These are phyloP conservation scores for Orthonychiurus folsomi DNA, from an alignment of 2,888 invertebrate species.

Conservation along the genomic window DNA sequence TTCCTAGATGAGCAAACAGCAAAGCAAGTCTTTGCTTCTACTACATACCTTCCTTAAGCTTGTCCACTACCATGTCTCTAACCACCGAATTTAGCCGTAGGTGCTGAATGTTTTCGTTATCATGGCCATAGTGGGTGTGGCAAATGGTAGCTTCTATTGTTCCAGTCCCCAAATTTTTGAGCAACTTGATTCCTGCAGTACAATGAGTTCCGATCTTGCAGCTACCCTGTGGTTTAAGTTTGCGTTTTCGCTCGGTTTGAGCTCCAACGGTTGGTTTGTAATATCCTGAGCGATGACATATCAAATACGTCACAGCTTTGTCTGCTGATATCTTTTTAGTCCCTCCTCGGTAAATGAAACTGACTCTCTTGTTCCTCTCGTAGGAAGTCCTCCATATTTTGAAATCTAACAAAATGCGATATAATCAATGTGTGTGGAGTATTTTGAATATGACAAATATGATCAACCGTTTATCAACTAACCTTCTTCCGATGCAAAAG, in stretches of 20 bases:
- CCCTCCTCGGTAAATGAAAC: slow-evolving; percentile 39
- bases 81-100: slow-evolving; percentile 32
- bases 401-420: slow-evolving; percentile 26
- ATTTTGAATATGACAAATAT: slow-evolving; percentile 9
- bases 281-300: slow-evolving; percentile 38
- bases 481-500: slow-evolving; percentile 25
- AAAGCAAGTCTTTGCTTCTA: too few species aligned
- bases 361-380: slow-evolving; percentile 36
- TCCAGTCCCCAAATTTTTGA: slow-evolving; percentile 31
- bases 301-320: slow-evolving; percentile 38
- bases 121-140: slow-evolving; percentile 39
- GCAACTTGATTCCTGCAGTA: slow-evolving; percentile 37
- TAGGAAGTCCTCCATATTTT: slow-evolving; percentile 34
- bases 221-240: slow-evolving; percentile 39
- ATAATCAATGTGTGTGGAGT: background rate
- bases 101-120: slow-evolving; percentile 35
- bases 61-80: slow-evolving; percentile 30
- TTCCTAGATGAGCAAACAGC: background rate
- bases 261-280: slow-evolving; percentile 37
- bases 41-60: slow-evolving; percentile 35
- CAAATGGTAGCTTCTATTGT: slow-evolving; percentile 33
- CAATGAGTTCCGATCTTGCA: slow-evolving; percentile 39
- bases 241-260: slow-evolving; percentile 30
- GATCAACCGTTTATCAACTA: slow-evolving; percentile 7
- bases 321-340: slow-evolving; percentile 37